These are phyloP conservation scores for Drosophila recens DNA, from an alignment of 2,888 invertebrate species.

Conservation along the genomic window DNA sequence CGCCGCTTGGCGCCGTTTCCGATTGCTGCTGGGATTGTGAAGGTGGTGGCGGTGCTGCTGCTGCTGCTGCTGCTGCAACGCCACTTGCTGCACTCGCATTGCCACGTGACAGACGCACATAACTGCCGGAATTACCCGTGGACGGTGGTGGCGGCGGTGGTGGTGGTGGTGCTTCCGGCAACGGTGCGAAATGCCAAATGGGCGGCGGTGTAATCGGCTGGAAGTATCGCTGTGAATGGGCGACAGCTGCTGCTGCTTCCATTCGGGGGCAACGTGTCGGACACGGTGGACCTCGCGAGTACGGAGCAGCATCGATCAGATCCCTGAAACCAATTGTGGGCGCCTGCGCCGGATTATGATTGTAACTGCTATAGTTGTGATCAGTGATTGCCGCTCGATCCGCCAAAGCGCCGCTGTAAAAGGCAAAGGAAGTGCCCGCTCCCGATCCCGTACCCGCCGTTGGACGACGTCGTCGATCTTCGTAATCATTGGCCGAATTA, in stretches of 20 bases:
- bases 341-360: constrained; percentile 51
- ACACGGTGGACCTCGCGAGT: constrained; percentile 35
- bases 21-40: constrained; percentile 4
- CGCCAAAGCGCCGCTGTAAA: constrained; percentile 67
- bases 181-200: constrained; percentile 56
- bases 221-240: constrained; percentile 69
- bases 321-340: constrained; percentile 38
- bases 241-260: constrained; percentile 48
- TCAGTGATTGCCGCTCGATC: constrained; percentile 67
- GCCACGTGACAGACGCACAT: constrained; percentile 35
- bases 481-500: constrained; percentile 51
- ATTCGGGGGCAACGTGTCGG: constrained; percentile 62
- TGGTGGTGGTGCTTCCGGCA: constrained; percentile 15
- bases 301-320: constrained; percentile 43
- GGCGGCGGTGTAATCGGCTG: constrained; percentile 70
- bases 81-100: constrained; percentile 18
- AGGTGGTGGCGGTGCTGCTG: not conserved
- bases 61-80: constrained; percentile 12
- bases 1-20: constrained; percentile 33
- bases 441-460: constrained; percentile 11
- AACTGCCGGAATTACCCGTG: constrained; percentile 17
- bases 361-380: constrained; percentile 71
- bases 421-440: constrained; percentile 69
- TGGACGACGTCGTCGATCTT: constrained; percentile 51
- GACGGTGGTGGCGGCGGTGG: constrained; percentile 20